Evolutionary conservation across 2,888 invertebrate species (phyloP), one percentile per base, ranked within the genome.

Genomic region (Andrena minutula): DNA sequence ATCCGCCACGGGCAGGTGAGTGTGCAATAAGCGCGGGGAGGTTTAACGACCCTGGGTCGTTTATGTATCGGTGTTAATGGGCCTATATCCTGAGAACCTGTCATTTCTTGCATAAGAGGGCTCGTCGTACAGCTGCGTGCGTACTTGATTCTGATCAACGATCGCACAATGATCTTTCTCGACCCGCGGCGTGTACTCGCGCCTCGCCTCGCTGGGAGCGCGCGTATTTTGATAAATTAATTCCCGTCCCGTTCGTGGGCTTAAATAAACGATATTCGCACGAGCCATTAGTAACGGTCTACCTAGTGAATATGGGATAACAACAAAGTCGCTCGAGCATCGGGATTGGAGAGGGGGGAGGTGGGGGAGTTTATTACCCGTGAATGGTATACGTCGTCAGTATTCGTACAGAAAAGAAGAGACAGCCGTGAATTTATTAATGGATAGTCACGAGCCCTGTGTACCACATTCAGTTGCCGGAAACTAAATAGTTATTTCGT

Each of bases 1-100:
- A 10, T 51, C 58, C 58, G 53, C 68, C 51, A 6, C 49, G 49
- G 20, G 35, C 79, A 72, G 71, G 86, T 86, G 68, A 85, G 69
- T 65, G 65, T 56, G 32, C 56, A 63, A 63, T 60, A 56, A 51
- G 64, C 49, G 51, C 7, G 32, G 26, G 47, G 47, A 70, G 53
- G 79, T 86, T 86, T 86, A 79, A 85, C 65, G 75, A 83, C 76
- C 79, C 26, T 61, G 30, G 20, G 70, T 79, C 53, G 76, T 41
- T 74, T 71, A 79, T 78, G 35, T 66, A 58, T 65, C 51, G 53
- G 65, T 68, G 66, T 75, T 85, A 86, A 84, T 86, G 78, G 73
- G 61, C 51, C 30, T 32, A 56, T 74, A 71, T 60, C 70, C 68
- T 65, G 56, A 75, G 72, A 78, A 72, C 49, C 47, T 72, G 70